A percentile compares a stretch with the other conserved stretches of the same genome.
Conservation (phyloP, 2,797 vertebrate species). For the Microctenopoma steveboyesi region DNA sequence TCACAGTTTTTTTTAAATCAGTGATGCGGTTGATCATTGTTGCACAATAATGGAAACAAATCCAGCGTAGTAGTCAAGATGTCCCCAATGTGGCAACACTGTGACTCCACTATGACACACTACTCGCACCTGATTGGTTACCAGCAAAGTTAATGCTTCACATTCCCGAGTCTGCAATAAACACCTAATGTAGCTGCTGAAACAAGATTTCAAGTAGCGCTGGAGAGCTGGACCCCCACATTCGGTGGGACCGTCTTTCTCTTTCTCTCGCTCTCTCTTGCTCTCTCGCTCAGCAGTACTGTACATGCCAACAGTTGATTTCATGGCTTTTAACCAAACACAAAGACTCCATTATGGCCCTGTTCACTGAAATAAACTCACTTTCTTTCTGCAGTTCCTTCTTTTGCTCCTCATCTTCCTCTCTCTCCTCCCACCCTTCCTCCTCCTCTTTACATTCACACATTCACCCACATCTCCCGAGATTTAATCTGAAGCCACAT, state of each 20-base stretch:
- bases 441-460: conserved; percentile 53
- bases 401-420: conserved; percentile 7
- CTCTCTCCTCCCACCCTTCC: conserved; percentile 35
- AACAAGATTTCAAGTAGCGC: background rate
- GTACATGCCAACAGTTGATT: conserved; percentile 75
- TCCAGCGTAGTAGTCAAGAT: too few species aligned
- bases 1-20: too few species aligned
- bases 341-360: conserved; percentile 79
- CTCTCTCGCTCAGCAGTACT: conserved; percentile 27
- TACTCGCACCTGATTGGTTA: conserved; percentile 4
- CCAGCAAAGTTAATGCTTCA: background rate
- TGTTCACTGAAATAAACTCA: conserved; percentile 54
- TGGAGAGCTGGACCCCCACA: background rate
- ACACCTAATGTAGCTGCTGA: conserved; percentile 12
- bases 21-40: too few species aligned
- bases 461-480: conserved; percentile 46
- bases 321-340: conserved; percentile 80
- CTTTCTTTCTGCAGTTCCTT: conserved; percentile 34
- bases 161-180: conserved; percentile 12
- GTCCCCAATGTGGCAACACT: too few species aligned
- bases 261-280: background rate
- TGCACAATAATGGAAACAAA: too few species aligned
- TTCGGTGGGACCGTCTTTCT: background rate
- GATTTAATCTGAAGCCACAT: conserved; percentile 33
- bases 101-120: too few species aligned